These are phyloP conservation scores for Tetanocera ferruginea DNA, from an alignment of 2,888 invertebrate species.

Conservation along the genomic window DNA sequence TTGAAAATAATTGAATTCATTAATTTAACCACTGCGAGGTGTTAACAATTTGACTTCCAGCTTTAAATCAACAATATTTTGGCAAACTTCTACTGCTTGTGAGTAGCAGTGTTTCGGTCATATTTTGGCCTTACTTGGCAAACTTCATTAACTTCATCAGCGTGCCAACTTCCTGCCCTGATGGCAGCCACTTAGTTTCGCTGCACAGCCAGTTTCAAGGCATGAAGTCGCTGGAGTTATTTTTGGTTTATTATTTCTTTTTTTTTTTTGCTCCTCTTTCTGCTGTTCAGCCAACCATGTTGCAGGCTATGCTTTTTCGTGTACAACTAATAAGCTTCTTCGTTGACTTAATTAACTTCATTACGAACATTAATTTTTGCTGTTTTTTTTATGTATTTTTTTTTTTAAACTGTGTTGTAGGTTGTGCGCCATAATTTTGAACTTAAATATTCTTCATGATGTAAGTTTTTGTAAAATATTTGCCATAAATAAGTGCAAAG, in stretches of 20 bases:
- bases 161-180: neutral
- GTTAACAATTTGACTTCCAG: neutral
- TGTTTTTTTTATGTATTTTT: neutral
- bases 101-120: too few species aligned
- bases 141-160: neutral
- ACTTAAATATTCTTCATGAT: too few species aligned
- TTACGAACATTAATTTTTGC: neutral
- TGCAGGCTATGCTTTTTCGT: neutral
- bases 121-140: neutral
- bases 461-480: too few species aligned
- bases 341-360: slow-evolving; percentile 11
- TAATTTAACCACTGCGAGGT: neutral
- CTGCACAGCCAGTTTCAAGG: neutral
- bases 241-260: neutral
- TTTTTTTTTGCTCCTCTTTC: neutral
- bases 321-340: neutral
- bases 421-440: too few species aligned
- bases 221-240: neutral
- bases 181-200: neutral
- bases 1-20: neutral
- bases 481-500: neutral
- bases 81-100: neutral
- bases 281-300: neutral
- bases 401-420: too few species aligned
- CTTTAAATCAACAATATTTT: neutral